Conservation (phyloP, 2,113 vertebrate genomes). For the Pycnonotus jocosus region DNA sequence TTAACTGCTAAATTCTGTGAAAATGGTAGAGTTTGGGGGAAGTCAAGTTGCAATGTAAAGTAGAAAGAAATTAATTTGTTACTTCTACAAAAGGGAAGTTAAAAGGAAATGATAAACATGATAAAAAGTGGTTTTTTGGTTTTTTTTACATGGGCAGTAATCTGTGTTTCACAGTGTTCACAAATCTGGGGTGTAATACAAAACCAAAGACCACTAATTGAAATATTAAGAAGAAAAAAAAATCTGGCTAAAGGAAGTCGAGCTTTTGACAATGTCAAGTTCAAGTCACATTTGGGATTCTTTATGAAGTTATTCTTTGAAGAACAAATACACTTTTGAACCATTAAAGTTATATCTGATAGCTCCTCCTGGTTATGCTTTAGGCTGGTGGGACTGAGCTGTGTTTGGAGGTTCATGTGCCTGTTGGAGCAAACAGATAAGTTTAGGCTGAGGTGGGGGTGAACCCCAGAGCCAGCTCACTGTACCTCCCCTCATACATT, state of each 20-base stretch:
- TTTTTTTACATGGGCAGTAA: background rate
- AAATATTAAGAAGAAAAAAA: background rate
- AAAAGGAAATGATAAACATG: background rate
- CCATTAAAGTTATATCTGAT: background rate
- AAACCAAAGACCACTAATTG: background rate
- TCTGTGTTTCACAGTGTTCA: background rate
- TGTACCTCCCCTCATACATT: rapidly evolving
- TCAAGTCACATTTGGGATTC: background rate
- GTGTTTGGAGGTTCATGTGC: background rate
- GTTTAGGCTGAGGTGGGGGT: background rate
- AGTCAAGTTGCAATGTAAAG: background rate
- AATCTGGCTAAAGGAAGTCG: background rate
- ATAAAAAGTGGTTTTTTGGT: rapidly evolving
- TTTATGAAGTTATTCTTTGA: background rate
- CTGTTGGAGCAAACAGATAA: background rate
- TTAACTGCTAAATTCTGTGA: background rate
- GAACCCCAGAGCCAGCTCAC: background rate
- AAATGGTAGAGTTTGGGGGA: background rate
- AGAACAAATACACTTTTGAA: background rate
- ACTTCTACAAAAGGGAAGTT: background rate
- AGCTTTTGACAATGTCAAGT: background rate
- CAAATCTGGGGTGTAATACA: background rate
- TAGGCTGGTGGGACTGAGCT: background rate
- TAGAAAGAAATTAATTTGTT: background rate
- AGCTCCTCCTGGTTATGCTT: background rate